Conservation (phyloP, 2,888 invertebrate genomes). For the Petrolisthes manimaculis region DNA sequence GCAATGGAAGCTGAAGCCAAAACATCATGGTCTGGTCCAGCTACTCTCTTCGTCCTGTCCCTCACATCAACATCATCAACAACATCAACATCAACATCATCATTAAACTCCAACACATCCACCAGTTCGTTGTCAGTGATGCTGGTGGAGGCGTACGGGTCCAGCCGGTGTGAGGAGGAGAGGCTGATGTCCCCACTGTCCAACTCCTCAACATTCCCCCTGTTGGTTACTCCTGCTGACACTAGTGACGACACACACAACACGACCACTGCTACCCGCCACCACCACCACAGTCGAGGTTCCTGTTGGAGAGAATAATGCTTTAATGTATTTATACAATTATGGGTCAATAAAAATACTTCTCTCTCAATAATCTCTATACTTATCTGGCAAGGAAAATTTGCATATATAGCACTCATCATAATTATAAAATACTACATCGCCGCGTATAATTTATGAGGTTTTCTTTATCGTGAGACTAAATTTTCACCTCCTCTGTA, state of each 20-base stretch:
- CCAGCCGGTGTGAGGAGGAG: background rate
- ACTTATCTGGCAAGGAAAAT: too few relatives aligned
- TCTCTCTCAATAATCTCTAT: background rate
- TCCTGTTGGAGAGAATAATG: background rate
- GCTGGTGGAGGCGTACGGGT: background rate
- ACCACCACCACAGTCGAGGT: slow-evolving; percentile 21
- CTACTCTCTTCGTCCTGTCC: background rate
- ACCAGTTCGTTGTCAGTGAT: background rate
- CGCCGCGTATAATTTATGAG: too few relatives aligned
- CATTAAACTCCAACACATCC: background rate
- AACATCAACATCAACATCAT: background rate
- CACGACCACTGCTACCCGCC: slow-evolving; percentile 20
- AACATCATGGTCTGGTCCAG: background rate
- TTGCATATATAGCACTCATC: too few relatives aligned
- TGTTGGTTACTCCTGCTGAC: background rate
- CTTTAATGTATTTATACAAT: background rate
- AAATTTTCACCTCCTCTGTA: too few relatives aligned
- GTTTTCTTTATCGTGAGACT: too few relatives aligned
- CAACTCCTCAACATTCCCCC: background rate
- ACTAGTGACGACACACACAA: slow-evolving; percentile 9
- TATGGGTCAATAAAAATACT: background rate
- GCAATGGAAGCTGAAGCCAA: background rate
- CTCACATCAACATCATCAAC: background rate
- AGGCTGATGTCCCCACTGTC: slow-evolving; percentile 2
- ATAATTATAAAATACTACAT: too few relatives aligned